Conservation (phyloP, 2,113 vertebrate species). For the Gopherus evgoodei region DNA sequence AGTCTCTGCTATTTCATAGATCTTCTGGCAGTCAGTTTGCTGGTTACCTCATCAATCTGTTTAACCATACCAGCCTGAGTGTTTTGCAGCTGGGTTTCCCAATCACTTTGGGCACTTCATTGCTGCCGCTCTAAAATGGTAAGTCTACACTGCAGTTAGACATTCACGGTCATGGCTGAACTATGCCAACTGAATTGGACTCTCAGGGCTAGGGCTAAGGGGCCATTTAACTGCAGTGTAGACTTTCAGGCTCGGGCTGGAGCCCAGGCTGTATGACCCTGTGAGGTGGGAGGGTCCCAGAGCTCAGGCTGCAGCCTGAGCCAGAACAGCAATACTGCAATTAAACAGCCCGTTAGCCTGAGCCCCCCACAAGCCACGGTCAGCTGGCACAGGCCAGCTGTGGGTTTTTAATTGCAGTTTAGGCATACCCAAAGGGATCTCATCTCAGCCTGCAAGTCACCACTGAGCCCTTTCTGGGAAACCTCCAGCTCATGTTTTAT, state of each 20-base stretch:
- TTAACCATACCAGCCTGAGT: neutral
- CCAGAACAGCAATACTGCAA: neutral
- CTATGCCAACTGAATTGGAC: neutral
- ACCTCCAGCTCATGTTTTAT: neutral
- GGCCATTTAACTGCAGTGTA: neutral
- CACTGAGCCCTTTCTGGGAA: neutral
- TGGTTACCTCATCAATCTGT: neutral
- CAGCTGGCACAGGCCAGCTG: neutral
- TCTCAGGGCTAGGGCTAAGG: neutral
- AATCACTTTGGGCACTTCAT: neutral
- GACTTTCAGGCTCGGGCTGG: neutral
- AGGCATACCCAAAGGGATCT: neutral
- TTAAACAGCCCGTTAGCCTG: neutral
- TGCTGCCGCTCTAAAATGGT: neutral
- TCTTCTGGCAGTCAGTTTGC: neutral
- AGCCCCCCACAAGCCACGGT: neutral
- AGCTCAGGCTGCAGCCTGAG: neutral
- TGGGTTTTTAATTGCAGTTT: neutral
- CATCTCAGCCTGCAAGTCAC: neutral
- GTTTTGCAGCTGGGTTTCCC: neutral
- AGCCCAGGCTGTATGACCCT: neutral
- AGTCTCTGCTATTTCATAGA: neutral
- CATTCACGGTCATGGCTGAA: neutral
- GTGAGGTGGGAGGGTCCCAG: neutral
- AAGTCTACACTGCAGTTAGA: neutral